Conservation (phyloP, 2,113 vertebrate species). For the Crypturellus undulatus region DNA sequence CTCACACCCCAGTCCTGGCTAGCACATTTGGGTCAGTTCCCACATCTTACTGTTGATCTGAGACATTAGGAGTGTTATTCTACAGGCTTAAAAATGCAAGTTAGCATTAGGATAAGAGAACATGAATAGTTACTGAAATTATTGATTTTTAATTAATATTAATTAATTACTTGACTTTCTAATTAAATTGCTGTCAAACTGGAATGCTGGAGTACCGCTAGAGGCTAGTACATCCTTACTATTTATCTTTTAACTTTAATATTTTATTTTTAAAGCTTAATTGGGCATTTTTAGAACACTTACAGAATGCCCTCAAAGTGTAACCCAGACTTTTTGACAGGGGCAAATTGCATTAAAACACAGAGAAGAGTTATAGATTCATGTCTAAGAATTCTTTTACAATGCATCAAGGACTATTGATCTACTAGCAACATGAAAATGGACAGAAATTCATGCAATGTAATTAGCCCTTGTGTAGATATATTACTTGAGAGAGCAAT, state of each 20-base stretch:
- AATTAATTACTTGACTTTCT: not conserved
- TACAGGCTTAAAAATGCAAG: not conserved
- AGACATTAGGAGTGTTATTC: not conserved
- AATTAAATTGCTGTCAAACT: not conserved
- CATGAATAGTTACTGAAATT: not conserved
- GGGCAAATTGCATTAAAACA: not conserved
- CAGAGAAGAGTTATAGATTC: not conserved
- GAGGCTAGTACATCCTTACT: fast-evolving
- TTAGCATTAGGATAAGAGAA: not conserved
- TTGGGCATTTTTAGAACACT: not conserved
- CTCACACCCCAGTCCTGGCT: not conserved
- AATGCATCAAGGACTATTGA: not conserved
- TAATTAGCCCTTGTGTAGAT: not conserved
- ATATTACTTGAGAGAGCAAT: not conserved
- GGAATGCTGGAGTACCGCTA: not conserved
- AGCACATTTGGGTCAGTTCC: fast-evolving
- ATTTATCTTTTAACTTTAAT: not conserved
- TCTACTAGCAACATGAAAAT: not conserved
- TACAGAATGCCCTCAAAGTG: not conserved
- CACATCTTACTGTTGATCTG: too few species aligned
- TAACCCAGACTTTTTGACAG: not conserved
- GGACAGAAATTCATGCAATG: not conserved
- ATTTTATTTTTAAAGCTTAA: not conserved
- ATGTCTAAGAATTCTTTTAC: not conserved
- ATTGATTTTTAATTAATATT: conserved; percentile 22